Base-by-base conservation (phyloP, 1,140 invertebrate genomes). In the Pogonognathellus flavescens region DNA sequence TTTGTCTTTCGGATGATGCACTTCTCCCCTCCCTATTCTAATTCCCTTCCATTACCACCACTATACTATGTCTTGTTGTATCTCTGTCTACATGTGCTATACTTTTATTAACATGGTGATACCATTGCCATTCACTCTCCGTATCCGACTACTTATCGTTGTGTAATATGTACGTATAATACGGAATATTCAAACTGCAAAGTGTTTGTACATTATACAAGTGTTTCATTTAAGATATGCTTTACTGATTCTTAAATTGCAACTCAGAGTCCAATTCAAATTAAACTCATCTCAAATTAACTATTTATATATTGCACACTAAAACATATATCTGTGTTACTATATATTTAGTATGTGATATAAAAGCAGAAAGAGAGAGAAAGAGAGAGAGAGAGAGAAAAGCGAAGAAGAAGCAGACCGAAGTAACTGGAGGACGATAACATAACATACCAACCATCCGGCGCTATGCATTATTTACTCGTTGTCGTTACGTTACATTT, bases 381-480 rank as follows among this genome's bases (percentile, higher is more conserved):
- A 25, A 66, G 13, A 59, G n/a, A 59, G 20, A 59, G n/a, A 60
- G n/a, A 60, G 59, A 18, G 4, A 20, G 18, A 31, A 66, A 66
- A 25, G 18, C n/a, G n/a, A 66, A 25, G 62, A 3, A 3, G 31
- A 41, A 41, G 31, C 31, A 41, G 31, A 41, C 31, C 6, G 31
- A 57, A 13, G 11, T 57, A 57, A 57, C 53, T 57, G 53, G 1
- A 57, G 53, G 1, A 57, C 11, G 53, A 57, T 57, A 57, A n/a
- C 53, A n/a, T 14, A n/a, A 14, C 53, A n/a, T 57, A 14, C 2
- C 11, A 14, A n/a, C 41, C 70, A 76, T 25, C 70, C 70, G 70
- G 70, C 70, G 70, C 70, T 76, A 76, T 50, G 70, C 70, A 76
- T 76, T 76, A 76, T 76, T 76, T 76, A 76, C 70, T n/a, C 70